Base-by-base conservation (phyloP, 2,888 invertebrate genomes). In the Drosophila paranaensis region DNA sequence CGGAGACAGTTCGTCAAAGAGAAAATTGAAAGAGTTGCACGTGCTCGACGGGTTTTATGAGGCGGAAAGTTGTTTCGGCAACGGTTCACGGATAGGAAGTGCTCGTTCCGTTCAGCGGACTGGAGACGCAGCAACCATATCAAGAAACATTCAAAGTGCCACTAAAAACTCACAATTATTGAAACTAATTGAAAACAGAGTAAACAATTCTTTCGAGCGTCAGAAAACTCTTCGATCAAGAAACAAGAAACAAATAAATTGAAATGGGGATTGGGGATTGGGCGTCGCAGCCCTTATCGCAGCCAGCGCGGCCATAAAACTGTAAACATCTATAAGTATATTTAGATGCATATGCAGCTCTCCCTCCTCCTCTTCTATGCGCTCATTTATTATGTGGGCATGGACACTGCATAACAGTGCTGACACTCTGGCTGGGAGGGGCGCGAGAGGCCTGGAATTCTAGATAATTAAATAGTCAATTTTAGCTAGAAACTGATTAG, bases 21-120 rank as follows among this genome's bases (percentile, higher is more conserved):
- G 74, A 80, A 77, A 65, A 84, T 75, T 73, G 64, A 75, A 78
- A 81, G 74, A 81, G 74, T 66, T 79, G 72, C 79, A 85, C 84
- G 82, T 85, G 80, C 68, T 69, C 43, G 53, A 48, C 55, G 13
- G 46, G 53, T 70, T 75, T 78, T 78, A 71, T 71, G 77, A 85
- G 74, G 78, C 87, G 88, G 74, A 87, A 85, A 84, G 78, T 80
- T 81, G 79, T 72, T 74, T 63, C 57, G 53, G 51, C 37, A 55
- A 51, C 40, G 33, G 51, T 42, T 25, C 40, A 40, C 45, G 48
- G 60, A 60, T 46, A 63, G 63, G 60, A 66, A 70, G 55, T 63
- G 37, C 40, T 74, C 77, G 82, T 82, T 82, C 82, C 82, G 55
- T 77, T 70, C 69, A 71, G 60, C 77, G 71, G 39, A 42, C 55